A percentile compares a stretch with the other conserved stretches of the same genome.
Conservation (phyloP, 2,113 vertebrate genomes). For the Galbula dea region DNA sequence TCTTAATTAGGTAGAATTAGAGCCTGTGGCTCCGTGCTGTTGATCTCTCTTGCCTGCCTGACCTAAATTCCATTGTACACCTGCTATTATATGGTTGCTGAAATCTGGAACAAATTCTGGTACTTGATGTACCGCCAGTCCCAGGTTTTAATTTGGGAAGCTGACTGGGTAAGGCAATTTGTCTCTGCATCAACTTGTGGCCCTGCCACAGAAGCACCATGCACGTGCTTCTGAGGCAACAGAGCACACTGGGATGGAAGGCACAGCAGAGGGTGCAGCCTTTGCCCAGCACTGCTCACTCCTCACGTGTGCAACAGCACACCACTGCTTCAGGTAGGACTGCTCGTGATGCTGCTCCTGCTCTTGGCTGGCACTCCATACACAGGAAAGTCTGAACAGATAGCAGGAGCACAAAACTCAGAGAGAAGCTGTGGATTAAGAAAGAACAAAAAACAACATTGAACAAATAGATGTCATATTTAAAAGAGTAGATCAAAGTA, state of each 20-base stretch:
- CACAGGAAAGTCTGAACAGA: not conserved
- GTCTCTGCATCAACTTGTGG: not conserved
- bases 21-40: not conserved
- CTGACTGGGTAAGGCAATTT: not conserved
- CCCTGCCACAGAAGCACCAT: not conserved
- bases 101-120: not conserved
- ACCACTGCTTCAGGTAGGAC: fast-evolving
- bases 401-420: not conserved
- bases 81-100: slow-evolving; percentile 5
- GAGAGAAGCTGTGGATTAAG: too few species aligned
- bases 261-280: not conserved
- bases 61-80: slow-evolving; percentile 55
- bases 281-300: fast-evolving
- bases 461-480: not conserved
- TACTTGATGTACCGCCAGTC: slow-evolving; percentile 57
- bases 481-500: not conserved
- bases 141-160: not conserved
- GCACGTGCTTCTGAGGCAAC: not conserved
- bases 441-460: not conserved
- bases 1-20: not conserved
- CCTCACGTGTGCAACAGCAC: not conserved
- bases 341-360: not conserved
- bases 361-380: not conserved
- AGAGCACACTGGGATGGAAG: not conserved
- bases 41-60: slow-evolving; percentile 1